Percentiles rank a stretch among this genome's conserved stretches.
Conservation (phyloP, 2,113 vertebrate species). For the Aegithalos caudatus region DNA sequence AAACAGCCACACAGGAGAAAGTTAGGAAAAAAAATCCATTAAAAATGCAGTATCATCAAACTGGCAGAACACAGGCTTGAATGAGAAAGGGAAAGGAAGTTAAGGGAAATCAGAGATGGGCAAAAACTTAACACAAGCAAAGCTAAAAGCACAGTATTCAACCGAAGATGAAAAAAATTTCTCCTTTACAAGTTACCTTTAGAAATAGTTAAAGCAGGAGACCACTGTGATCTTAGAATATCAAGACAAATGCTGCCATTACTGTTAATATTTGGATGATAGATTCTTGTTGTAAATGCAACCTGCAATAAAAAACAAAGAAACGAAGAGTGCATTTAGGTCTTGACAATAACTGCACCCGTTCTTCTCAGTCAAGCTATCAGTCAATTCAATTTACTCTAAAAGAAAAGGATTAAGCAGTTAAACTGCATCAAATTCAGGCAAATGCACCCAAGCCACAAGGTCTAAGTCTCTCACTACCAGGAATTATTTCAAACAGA, state of each 20-base stretch:
- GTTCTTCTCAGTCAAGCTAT: background rate
- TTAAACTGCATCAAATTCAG: background rate
- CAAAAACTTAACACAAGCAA: background rate
- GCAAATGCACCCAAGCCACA: background rate
- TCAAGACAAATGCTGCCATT: slow-evolving; percentile 99
- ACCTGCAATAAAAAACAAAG: slow-evolving; percentile 74
- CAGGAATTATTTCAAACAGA: background rate
- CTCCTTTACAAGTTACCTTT: slow-evolving; percentile 82
- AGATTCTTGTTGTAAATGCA: slow-evolving; percentile 99
- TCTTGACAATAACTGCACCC: background rate
- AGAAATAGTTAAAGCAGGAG: slow-evolving; percentile 99
- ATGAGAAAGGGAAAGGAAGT: background rate
- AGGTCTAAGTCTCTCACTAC: background rate
- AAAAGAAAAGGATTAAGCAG: background rate
- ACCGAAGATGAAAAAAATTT: background rate
- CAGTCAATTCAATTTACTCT: background rate
- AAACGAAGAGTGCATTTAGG: background rate
- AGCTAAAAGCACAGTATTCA: background rate
- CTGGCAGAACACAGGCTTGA: background rate
- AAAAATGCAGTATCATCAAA: background rate
- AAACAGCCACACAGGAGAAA: background rate
- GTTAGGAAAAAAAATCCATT: background rate
- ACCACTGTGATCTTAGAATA: slow-evolving; percentile 99
- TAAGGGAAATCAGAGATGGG: background rate
- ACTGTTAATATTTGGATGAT: slow-evolving; percentile 99